A percentile compares a stretch with the other conserved stretches of the same genome.
Evolutionary conservation across 1,140 invertebrate species (phyloP).

Genomic region (Idris sp.): DNA sequence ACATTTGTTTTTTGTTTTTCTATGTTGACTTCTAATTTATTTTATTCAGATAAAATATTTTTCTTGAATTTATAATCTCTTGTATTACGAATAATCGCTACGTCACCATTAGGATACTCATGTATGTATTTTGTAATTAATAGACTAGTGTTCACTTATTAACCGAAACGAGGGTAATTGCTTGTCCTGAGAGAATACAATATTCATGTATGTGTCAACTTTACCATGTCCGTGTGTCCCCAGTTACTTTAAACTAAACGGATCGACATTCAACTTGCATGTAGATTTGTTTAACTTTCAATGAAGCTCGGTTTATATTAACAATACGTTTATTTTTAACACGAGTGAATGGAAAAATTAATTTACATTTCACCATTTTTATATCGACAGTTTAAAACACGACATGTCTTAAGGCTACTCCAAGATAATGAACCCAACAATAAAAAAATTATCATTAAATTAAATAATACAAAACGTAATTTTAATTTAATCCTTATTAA

Average conservation of each 20-base stretch:
- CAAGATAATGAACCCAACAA: no score
- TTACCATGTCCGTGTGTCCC: no score
- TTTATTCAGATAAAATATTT: no score
- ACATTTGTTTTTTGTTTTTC: constrained; percentile 9
- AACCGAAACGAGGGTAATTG: constrained; percentile 41
- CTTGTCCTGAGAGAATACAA: constrained; percentile 50
- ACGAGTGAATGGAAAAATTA: constrained; percentile 17
- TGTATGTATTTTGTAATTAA: constrained; percentile 52
- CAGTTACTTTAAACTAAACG: no score
- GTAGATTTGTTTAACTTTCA: no score
- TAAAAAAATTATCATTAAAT: no score
- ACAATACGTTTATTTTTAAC: no score
- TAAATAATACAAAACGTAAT: no score
- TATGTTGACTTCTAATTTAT: constrained; percentile 7
- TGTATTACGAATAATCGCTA: constrained; percentile 14
- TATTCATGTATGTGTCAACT: constrained; percentile 42
- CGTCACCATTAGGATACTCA: constrained; percentile 51
- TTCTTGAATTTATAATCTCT: no score
- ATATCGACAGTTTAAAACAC: constrained; percentile 36
- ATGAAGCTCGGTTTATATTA: no score
- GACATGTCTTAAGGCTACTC: constrained; percentile 54
- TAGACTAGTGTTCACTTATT: constrained; percentile 58
- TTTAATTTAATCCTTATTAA: no score
- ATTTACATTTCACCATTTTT: constrained; percentile 34
- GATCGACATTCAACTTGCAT: no score